A percentile compares a stretch with the other conserved stretches of the same genome.
Conservation (phyloP, 2,797 vertebrate species). For the Rhincodon typus region DNA sequence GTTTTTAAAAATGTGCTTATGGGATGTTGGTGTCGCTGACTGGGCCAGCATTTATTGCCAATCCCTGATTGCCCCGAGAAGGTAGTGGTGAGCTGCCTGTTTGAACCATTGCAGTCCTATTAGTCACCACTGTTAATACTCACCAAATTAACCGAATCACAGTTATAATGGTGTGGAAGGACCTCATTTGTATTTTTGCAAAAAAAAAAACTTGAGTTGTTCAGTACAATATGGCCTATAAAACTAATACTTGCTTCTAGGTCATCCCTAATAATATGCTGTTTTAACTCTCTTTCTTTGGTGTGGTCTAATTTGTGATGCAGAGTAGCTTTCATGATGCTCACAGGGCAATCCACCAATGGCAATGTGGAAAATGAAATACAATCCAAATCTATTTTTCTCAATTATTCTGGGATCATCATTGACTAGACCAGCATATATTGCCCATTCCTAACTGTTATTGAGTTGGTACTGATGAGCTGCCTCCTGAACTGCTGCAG, state of each 20-base stretch:
- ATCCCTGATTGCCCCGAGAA: no score
- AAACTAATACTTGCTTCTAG: not conserved
- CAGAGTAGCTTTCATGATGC: not conserved
- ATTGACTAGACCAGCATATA: not conserved
- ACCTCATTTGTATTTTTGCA: not conserved
- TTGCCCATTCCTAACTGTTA: not conserved
- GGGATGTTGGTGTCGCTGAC: no score
- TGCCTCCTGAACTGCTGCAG: no score
- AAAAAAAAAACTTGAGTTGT: not conserved
- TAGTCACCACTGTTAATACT: not conserved
- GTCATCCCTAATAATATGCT: not conserved
- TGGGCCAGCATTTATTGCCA: no score
- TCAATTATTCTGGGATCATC: not conserved
- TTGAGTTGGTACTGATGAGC: no score
- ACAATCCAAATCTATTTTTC: not conserved
- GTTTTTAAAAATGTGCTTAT: no score
- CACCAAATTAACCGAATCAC: not conserved
- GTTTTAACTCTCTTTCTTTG: not conserved
- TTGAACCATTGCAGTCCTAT: no score
- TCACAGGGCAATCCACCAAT: not conserved
- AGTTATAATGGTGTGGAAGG: no score
- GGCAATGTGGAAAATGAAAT: not conserved
- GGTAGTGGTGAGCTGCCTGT: no score
- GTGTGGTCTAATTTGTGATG: not conserved
- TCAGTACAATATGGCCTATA: not conserved